These are phyloP conservation scores for Samia ricini DNA, from an alignment of 1,140 invertebrate genomes.

Conservation along the genomic window DNA sequence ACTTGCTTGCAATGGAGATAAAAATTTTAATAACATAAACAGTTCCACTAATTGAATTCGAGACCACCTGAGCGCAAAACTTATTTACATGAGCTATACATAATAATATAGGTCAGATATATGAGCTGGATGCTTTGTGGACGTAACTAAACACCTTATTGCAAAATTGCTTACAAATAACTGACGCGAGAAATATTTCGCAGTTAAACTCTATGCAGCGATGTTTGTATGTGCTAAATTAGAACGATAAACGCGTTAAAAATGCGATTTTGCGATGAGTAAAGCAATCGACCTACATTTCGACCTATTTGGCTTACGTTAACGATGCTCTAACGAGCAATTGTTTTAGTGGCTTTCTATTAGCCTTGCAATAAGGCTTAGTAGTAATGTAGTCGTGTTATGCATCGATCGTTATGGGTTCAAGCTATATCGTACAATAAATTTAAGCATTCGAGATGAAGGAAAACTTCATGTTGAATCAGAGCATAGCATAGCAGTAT, in stretches of 20 bases:
- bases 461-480: too few relatives aligned
- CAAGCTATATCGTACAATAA: too few relatives aligned
- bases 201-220: neutral
- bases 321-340: neutral
- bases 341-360: neutral
- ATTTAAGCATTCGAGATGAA: too few relatives aligned
- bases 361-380: neutral
- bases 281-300: neutral
- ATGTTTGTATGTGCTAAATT: neutral
- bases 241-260: neutral
- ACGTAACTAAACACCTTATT: neutral
- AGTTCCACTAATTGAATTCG: neutral
- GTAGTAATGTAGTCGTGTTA: too few relatives aligned
- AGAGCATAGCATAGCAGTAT: too few relatives aligned
- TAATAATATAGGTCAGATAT: neutral
- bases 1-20: neutral
- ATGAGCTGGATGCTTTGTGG: neutral
- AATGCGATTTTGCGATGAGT: neutral
- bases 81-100: neutral
- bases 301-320: neutral
- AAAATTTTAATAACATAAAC: neutral
- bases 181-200: neutral
- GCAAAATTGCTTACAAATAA: neutral
- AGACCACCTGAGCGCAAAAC: neutral
- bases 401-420: too few relatives aligned